A percentile compares a stretch with the other conserved stretches of the same genome.
These are phyloP conservation scores for Drosophila lowei DNA, from an alignment of 1,140 invertebrate genomes.

Conservation along the genomic window DNA sequence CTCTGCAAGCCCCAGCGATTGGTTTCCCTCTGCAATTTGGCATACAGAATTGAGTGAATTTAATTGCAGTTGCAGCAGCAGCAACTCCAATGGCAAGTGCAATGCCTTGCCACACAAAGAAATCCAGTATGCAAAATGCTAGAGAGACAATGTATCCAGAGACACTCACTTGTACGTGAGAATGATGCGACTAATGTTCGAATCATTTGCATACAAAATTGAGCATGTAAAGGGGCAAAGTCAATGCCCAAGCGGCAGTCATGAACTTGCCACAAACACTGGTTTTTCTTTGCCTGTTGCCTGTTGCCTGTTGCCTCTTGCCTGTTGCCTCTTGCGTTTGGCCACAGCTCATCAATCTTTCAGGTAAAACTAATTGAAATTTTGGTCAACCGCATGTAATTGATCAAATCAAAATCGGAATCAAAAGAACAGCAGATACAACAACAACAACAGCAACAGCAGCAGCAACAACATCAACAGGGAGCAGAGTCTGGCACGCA, in stretches of 20 bases:
- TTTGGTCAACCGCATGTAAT: constrained; percentile 58
- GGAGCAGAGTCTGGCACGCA: constrained; percentile 45
- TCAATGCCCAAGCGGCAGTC: constrained; percentile 59
- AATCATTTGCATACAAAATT: constrained; percentile 71
- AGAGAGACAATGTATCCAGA: constrained; percentile 17
- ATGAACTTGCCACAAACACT: constrained; percentile 39
- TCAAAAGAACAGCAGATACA: constrained; percentile 27
- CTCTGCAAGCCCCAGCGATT: constrained; percentile 22
- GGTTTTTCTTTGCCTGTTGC: background rate
- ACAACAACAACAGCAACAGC: constrained; percentile 18
- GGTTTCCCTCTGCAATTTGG: constrained; percentile 45
- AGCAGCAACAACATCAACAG: constrained; percentile 13
- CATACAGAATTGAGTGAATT: constrained; percentile 65
- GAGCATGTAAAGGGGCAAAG: constrained; percentile 31
- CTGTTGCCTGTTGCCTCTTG: too few species aligned
- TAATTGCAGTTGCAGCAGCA: constrained; percentile 62
- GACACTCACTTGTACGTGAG: constrained; percentile 28
- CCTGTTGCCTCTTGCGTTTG: background rate
- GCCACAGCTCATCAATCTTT: constrained; percentile 37
- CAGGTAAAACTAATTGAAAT: constrained; percentile 57
- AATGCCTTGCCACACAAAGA: constrained; percentile 43
- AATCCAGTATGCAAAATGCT: constrained; percentile 62
- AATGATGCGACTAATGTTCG: constrained; percentile 62
- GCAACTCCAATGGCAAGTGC: constrained; percentile 49
- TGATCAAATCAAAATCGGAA: constrained; percentile 47